These are phyloP conservation scores for Dryoscopus gambensis DNA, from an alignment of 2,113 vertebrate genomes.

Conservation along the genomic window DNA sequence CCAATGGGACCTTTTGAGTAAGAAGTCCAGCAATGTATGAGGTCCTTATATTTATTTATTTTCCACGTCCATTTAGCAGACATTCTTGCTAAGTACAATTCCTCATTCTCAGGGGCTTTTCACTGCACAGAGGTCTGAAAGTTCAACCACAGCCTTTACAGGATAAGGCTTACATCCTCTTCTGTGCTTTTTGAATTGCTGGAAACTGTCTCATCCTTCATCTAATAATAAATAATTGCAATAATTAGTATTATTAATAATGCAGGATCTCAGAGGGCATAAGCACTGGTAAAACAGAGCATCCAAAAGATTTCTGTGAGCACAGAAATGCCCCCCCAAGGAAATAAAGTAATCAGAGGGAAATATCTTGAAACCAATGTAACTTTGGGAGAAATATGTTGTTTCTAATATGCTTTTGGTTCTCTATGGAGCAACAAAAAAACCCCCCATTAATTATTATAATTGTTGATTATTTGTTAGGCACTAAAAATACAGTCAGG, in stretches of 20 bases:
- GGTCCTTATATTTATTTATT: neutral
- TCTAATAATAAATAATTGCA: conserved; percentile 54
- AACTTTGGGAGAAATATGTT: neutral
- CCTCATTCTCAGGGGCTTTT: neutral
- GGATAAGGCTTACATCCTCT: neutral
- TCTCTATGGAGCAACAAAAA: neutral
- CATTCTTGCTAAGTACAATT: neutral
- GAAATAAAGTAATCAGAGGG: conserved; percentile 32
- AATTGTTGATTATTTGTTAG: conserved; percentile 18
- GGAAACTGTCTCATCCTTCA: neutral
- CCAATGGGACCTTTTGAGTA: neutral
- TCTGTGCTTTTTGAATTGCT: neutral
- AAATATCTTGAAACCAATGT: neutral
- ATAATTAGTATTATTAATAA: conserved; percentile 59
- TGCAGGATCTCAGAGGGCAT: conserved; percentile 6
- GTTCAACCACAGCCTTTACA: neutral
- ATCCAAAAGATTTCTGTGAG: conserved; percentile 3
- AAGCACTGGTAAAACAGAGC: neutral
- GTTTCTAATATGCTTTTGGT: neutral
- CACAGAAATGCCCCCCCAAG: neutral
- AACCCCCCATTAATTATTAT: neutral
- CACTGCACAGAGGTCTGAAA: neutral
- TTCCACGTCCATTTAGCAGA: neutral
- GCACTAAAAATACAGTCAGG: neutral
- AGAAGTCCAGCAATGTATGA: neutral